A percentile compares a stretch with the other conserved stretches of the same genome.
phyloP scores from a whole-genome alignment of 2,797 vertebrate genomes.

The Microchirus variegatus region DNA sequence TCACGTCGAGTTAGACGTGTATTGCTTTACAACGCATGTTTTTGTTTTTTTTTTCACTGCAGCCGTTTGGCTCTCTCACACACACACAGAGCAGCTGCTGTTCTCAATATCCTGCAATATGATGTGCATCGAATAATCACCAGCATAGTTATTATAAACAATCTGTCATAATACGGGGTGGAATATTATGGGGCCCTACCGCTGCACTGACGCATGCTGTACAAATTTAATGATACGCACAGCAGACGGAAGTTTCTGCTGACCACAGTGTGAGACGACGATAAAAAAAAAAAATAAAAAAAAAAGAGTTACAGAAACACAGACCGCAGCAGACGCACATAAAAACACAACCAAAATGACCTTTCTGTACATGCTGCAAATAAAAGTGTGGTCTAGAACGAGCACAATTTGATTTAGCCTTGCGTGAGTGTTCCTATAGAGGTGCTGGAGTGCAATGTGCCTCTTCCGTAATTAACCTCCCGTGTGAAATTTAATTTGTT shows the following conservation, averaged over 20 bases:
- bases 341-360: conserved; percentile 12
- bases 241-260: not conserved
- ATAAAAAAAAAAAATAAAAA: not conserved
- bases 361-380: conserved; percentile 10
- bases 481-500: conserved; percentile 61
- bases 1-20: not conserved
- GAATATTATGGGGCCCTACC: not conserved
- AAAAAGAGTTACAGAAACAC: conserved; percentile 2
- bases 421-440: conserved; percentile 9
- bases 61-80: conserved; percentile 7
- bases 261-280: not conserved
- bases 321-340: not conserved
- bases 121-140: conserved; percentile 8
- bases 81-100: conserved; percentile 11
- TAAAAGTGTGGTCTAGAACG: not conserved
- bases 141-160: conserved; percentile 15
- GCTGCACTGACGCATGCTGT: not conserved
- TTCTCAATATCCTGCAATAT: conserved; percentile 12
- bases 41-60: not conserved
- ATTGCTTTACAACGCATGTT: not conserved
- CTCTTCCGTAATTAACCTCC: conserved; percentile 47
- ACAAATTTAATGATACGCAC: conserved; percentile 16
- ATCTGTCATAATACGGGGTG: not conserved
- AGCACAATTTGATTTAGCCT: conserved; percentile 20
- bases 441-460: conserved; percentile 29